These are phyloP conservation scores for Centrocercus urophasianus DNA, from an alignment of 2,113 vertebrate genomes.

Conservation along the genomic window DNA sequence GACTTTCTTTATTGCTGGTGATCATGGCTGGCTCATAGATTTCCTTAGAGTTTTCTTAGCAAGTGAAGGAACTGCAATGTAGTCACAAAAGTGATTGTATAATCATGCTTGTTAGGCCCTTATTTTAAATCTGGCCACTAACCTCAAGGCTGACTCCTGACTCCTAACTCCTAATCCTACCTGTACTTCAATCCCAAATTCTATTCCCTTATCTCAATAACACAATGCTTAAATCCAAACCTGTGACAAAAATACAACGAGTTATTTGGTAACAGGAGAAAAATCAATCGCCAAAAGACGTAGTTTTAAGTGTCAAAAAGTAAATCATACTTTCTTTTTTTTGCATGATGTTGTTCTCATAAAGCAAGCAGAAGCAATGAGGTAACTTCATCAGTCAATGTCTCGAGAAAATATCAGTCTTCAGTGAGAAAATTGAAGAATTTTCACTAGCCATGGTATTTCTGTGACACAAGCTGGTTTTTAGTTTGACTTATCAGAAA, in stretches of 20 bases:
- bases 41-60: background rate
- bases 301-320: background rate
- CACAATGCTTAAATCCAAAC: background rate
- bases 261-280: background rate
- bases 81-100: background rate
- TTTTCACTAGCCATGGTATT: slow-evolving; percentile 5
- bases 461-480: background rate
- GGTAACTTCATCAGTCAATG: slow-evolving; percentile 28
- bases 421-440: slow-evolving; percentile 1
- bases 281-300: background rate
- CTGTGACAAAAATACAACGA: background rate
- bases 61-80: fast-evolving
- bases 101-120: background rate
- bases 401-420: slow-evolving; percentile 17
- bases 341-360: background rate
- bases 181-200: background rate
- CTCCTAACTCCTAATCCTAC: background rate
- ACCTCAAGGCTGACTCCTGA: background rate
- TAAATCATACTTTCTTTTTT: background rate
- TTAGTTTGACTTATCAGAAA: slow-evolving; percentile 17
- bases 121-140: background rate
- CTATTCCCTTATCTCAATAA: background rate
- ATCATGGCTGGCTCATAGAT: fast-evolving
- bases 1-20: background rate
- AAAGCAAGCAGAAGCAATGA: background rate